Conservation (phyloP, 37 sponge, comb jelly and placozoan genomes). For the Theonella swinhoei region DNA sequence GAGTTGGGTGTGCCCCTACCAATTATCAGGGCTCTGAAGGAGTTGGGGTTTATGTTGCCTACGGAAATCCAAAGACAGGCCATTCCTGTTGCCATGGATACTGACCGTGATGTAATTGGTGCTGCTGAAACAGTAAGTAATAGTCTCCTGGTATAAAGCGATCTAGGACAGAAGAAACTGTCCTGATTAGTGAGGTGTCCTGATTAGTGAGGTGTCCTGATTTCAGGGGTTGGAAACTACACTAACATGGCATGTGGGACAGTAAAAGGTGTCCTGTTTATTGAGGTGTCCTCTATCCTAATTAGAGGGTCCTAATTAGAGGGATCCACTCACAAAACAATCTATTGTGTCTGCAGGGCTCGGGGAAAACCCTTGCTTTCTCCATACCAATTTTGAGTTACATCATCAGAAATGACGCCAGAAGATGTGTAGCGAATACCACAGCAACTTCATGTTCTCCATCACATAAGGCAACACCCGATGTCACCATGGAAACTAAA, state of each 20-base stretch:
- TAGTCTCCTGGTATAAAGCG: background rate
- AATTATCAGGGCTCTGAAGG: conserved; percentile 67
- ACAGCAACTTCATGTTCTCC: conserved; percentile 1
- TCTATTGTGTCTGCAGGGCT: conserved; percentile 69
- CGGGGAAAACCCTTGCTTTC: conserved; percentile 93
- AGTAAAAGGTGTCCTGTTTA: no score
- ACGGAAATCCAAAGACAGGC: conserved; percentile 86
- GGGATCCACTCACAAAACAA: background rate
- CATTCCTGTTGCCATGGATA: conserved; percentile 73
- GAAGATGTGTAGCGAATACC: background rate
- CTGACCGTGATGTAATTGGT: conserved; percentile 84
- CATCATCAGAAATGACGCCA: conserved; percentile 42
- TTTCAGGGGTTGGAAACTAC: no score
- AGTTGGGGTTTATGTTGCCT: conserved; percentile 74
- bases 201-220: no score
- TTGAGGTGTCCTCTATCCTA: no score
- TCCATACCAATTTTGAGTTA: conserved; percentile 86
- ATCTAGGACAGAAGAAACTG: no score
- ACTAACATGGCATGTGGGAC: no score
- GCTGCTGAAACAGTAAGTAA: conserved; percentile 97
- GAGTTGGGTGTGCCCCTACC: conserved; percentile 60
- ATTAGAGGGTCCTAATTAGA: no score
- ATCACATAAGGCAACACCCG: background rate
- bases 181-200: no score
- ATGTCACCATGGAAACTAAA: background rate